Base-by-base conservation (phyloP, 2,797 vertebrate species). In the Arctocebus calabarensis region DNA sequence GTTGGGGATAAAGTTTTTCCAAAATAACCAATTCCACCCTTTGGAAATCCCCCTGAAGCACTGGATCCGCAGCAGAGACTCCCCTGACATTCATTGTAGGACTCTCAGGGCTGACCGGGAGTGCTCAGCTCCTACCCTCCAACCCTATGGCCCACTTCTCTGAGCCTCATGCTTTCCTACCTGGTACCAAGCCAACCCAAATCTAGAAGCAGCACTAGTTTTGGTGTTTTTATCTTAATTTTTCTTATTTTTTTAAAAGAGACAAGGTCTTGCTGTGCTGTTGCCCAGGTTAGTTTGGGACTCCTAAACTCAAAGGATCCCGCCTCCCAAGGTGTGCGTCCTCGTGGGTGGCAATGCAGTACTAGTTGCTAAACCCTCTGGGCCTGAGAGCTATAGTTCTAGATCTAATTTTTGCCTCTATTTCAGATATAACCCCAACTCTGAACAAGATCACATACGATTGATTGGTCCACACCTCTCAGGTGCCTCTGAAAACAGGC, bases 1-100 rank as follows among this genome's bases (percentile, higher is more conserved):
- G 45, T 73, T 61, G 64, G 94, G 73, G 93, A 91, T 40, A 87
- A 43, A 90, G 84, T 82, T 87, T 13, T 81, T 22, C 4, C 27
- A 77, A 75, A 88, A 83, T 45, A 62, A 84, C 71, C 11, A 79
- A 82, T 64, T 34, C 66, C 64, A 59, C n/a, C 7, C 11, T 73
- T 89, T 48, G 93, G 77, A 91, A 87, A 25, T 13, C 0, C 1
- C 45, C 34, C 48, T n/a, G 22, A 32, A 83, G 77, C 22, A 25
- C 11, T n/a, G 27, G 79, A 62, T 43, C 57, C 61, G 29, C 1
- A 71, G 34, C 43, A 40, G 71, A 27, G 55, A 48, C 68, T 52
- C 0, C 0, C 11, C 37, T 11, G 52, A 52, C 43, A 19, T 16
- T 57, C 37, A n/a, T n/a, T n/a, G n/a, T 29, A 9, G 34, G 43